phyloP scores from a whole-genome alignment of 2,888 invertebrate species.

The Alsophila aescularia region DNA sequence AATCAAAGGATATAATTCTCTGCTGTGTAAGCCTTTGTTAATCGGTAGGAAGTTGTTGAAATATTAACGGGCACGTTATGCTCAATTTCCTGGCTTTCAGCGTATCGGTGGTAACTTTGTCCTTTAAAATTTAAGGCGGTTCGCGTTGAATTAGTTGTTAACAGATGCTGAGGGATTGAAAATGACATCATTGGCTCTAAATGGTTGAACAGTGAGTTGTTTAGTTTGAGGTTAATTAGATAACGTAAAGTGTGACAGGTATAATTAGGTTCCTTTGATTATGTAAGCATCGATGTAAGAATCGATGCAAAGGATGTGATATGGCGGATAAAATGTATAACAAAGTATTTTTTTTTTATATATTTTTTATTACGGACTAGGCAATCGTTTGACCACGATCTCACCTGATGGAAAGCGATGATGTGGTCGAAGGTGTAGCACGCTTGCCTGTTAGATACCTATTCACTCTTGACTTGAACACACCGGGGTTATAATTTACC shows the following conservation, averaged over 20 bases:
- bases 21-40: slow-evolving; percentile 48
- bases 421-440: no score
- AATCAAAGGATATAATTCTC: slow-evolving; percentile 40
- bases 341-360: no score
- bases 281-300: no score
- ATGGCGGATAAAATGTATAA: no score
- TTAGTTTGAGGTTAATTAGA: slow-evolving; percentile 10
- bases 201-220: slow-evolving; percentile 14
- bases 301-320: no score
- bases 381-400: no score
- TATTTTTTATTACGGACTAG: no score
- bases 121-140: slow-evolving; percentile 62
- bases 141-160: slow-evolving; percentile 50
- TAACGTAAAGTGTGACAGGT: neutral
- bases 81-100: slow-evolving; percentile 81
- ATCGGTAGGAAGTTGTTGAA: slow-evolving; percentile 78
- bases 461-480: no score
- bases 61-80: slow-evolving; percentile 80
- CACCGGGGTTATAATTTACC: no score
- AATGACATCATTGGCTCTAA: slow-evolving; percentile 9
- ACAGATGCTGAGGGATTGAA: slow-evolving; percentile 23
- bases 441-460: no score
- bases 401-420: no score
- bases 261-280: neutral
- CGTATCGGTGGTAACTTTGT: slow-evolving; percentile 74